A percentile compares a stretch with the other conserved stretches of the same genome.
Conservation (phyloP, 2,888 invertebrate species). For the Eubasilissa splendida region DNA sequence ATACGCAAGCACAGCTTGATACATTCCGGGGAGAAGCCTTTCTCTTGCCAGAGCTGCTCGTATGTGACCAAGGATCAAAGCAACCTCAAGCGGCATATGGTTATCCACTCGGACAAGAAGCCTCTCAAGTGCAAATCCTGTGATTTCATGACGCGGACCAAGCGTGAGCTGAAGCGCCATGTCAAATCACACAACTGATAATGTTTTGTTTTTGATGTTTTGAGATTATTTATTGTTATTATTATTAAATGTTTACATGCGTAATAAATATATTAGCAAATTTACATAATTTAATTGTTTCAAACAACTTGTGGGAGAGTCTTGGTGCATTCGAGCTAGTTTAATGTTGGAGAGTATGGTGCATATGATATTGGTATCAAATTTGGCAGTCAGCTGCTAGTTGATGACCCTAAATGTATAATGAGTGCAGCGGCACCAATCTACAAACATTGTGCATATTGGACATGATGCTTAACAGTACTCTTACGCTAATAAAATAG, state of each 20-base stretch:
- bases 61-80: conserved; percentile 11
- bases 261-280: conserved; percentile 10
- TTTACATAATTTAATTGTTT: not conserved
- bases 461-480: too few species aligned
- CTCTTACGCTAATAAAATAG: too few species aligned
- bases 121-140: not conserved
- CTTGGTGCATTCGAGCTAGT: too few species aligned
- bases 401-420: too few species aligned
- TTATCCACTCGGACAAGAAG: not conserved
- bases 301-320: not conserved
- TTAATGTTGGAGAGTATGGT: too few species aligned
- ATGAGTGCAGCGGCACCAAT: too few species aligned
- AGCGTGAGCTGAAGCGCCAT: conserved; percentile 1
- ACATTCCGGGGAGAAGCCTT: conserved; percentile 51
- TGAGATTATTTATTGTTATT: conserved; percentile 20
- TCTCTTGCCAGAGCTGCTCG: conserved; percentile 47
- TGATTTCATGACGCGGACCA: not conserved
- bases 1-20: conserved; percentile 2
- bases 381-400: too few species aligned
- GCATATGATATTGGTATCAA: too few species aligned
- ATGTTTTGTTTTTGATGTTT: not conserved
- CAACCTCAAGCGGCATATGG: conserved; percentile 10
- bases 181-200: conserved; percentile 8
- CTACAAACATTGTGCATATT: too few species aligned
- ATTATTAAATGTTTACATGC: not conserved